Conservation (phyloP, 2,797 vertebrate genomes). For the Dipus sagitta region DNA sequence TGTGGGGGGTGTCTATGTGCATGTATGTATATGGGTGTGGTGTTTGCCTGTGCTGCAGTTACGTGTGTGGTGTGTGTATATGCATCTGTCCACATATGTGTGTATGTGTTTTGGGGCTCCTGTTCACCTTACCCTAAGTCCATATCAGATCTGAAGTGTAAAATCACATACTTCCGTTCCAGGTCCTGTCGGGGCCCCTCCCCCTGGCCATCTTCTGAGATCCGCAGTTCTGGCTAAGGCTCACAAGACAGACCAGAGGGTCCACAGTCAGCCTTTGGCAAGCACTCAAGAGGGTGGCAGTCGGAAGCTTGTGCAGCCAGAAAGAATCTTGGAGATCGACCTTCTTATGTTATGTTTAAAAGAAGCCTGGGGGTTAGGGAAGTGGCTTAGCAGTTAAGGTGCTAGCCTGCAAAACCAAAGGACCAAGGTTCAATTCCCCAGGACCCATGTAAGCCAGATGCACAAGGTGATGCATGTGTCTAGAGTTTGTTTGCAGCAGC, state of each 20-base stretch:
- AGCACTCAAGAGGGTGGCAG: not conserved
- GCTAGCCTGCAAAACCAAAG: too few relatives aligned
- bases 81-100: not conserved
- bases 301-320: not conserved
- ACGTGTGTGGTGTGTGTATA: not conserved
- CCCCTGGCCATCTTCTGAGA: not conserved
- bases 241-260: not conserved
- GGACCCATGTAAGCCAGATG: too few relatives aligned
- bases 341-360: not conserved
- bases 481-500: too few relatives aligned
- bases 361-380: too few relatives aligned
- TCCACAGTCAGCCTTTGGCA: not conserved
- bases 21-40: not conserved
- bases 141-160: slow-evolving; percentile 2
- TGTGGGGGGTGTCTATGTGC: not conserved
- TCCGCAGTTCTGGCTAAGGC: not conserved
- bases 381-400: too few relatives aligned
- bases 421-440: too few relatives aligned
- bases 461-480: too few relatives aligned
- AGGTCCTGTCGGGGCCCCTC: not conserved
- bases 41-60: not conserved
- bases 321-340: slow-evolving; percentile 29
- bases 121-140: not conserved
- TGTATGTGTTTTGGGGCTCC: not conserved
- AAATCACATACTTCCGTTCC: not conserved